Evolutionary conservation across 2,113 vertebrate genomes (phyloP).

Genomic region (Hemiscyllium ocellatum): DNA sequence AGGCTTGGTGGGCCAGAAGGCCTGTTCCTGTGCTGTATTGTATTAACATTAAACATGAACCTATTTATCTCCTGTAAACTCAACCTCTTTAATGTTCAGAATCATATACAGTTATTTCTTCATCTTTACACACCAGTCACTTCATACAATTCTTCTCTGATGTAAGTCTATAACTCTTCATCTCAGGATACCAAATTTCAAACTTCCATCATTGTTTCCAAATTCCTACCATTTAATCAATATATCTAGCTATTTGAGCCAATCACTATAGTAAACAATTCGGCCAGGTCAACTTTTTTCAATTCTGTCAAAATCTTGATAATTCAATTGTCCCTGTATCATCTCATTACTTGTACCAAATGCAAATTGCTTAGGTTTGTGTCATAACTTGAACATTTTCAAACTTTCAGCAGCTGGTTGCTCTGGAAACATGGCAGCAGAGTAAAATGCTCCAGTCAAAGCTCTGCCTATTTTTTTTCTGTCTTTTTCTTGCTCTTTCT

Average conservation of each 20-base stretch:
- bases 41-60: neutral
- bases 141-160: neutral
- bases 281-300: neutral
- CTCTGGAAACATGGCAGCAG: too few species aligned
- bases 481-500: too few species aligned
- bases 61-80: neutral
- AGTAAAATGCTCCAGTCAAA: too few species aligned
- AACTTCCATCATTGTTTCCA: neutral
- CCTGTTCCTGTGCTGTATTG: too few species aligned
- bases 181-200: neutral
- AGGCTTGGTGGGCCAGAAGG: too few species aligned
- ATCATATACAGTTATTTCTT: neutral
- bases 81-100: neutral
- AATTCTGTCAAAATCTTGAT: neutral
- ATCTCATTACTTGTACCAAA: neutral
- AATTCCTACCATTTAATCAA: neutral
- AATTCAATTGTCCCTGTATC: neutral
- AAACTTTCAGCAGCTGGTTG: neutral
- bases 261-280: neutral
- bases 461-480: too few species aligned
- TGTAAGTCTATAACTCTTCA: neutral
- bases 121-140: neutral
- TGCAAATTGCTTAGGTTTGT: neutral
- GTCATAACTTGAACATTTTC: neutral
- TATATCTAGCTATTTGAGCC: neutral